Conservation (phyloP, 2,113 vertebrate species). For the Lynx canadensis region DNA sequence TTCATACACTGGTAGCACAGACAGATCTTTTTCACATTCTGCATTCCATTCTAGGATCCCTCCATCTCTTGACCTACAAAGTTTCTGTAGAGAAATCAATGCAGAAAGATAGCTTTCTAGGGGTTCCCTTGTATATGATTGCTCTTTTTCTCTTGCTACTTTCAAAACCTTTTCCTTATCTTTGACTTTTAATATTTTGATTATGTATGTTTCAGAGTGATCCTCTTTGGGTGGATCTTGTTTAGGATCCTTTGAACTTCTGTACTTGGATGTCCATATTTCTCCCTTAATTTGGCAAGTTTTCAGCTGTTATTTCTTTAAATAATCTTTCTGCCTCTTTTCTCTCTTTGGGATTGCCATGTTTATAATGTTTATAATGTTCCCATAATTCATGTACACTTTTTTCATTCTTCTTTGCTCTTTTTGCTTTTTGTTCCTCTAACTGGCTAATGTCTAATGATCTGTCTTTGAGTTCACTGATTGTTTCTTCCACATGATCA, state of each 20-base stretch:
- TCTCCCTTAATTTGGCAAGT: neutral
- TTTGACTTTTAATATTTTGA: neutral
- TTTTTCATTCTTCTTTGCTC: neutral
- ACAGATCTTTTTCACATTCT: neutral
- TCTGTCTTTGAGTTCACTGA: neutral
- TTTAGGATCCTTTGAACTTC: neutral
- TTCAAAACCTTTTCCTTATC: neutral
- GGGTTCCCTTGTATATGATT: neutral
- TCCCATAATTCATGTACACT: neutral
- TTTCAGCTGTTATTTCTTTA: neutral
- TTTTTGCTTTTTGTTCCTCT: neutral
- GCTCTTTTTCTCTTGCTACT: neutral
- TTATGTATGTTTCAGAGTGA: neutral
- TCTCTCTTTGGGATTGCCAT: neutral
- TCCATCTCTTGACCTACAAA: neutral
- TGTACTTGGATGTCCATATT: neutral
- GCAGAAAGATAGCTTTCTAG: neutral
- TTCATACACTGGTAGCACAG: neutral
- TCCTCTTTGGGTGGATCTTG: neutral
- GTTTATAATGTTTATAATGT: neutral
- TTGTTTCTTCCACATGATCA: neutral
- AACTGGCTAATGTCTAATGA: neutral
- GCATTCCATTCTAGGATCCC: neutral
- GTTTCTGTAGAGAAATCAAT: neutral
- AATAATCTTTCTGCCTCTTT: neutral